These are phyloP conservation scores for Apocrypta bakeri DNA, from an alignment of 1,140 invertebrate species.

Conservation along the genomic window DNA sequence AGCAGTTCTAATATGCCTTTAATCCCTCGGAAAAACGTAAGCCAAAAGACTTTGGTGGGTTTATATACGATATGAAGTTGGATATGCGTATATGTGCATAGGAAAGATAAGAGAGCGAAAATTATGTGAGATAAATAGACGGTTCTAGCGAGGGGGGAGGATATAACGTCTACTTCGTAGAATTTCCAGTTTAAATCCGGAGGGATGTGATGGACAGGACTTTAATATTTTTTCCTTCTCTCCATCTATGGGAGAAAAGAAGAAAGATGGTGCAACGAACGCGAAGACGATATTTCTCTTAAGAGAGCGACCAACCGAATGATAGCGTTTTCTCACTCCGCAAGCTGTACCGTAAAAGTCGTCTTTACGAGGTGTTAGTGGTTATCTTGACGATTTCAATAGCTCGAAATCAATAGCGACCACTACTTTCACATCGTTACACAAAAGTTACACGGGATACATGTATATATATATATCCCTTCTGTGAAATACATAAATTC, in stretches of 20 bases:
- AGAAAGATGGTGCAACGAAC: not conserved
- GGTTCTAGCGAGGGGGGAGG: no score
- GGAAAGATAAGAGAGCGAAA: not conserved
- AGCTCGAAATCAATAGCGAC: not conserved
- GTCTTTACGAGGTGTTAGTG: constrained; percentile 17
- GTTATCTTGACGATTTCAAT: constrained; percentile 30
- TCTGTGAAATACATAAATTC: not conserved
- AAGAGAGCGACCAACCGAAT: not conserved
- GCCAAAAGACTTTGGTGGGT: not conserved
- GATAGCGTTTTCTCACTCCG: not conserved
- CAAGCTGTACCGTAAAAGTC: constrained; percentile 18
- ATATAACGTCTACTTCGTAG: not conserved
- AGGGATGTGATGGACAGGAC: not conserved
- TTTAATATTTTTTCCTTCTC: not conserved
- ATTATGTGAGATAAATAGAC: not conserved
- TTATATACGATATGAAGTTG: no score
- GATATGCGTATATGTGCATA: not conserved
- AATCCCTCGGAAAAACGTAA: constrained; percentile 47
- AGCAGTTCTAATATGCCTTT: constrained; percentile 64
- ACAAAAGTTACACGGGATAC: not conserved
- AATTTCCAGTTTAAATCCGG: not conserved
- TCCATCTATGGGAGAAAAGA: not conserved
- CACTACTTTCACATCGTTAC: not conserved
- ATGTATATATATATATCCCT: not conserved
- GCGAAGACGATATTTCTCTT: not conserved